Evolutionary conservation across 2,888 invertebrate genomes (phyloP).

Genomic region (Eupithecia centaureata): DNA sequence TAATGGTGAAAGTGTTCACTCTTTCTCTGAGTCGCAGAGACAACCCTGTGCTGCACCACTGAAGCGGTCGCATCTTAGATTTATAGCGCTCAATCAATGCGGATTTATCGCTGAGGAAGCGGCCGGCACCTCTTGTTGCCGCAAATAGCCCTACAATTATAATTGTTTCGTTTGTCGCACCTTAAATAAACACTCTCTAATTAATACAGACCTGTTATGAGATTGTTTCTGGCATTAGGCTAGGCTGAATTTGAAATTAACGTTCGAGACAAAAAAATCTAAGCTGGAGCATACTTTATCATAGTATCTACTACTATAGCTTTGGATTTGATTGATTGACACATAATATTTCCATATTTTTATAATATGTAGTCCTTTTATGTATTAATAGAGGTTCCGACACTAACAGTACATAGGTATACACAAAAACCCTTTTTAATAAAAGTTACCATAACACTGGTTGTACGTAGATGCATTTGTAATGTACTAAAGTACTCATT

Average conservation of each 20-base stretch:
- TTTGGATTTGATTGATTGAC: too few species aligned
- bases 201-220: conserved; percentile 40
- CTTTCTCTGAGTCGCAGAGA: conserved; percentile 16
- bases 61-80: conserved; percentile 70
- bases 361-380: too few species aligned
- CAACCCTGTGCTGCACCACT: conserved; percentile 61
- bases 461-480: too few species aligned
- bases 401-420: too few species aligned
- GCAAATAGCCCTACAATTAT: conserved; percentile 70
- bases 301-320: too few species aligned
- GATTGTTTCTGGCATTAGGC: neutral
- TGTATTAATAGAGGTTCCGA: too few species aligned
- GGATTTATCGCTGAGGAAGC: conserved; percentile 82
- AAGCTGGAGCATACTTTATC: too few species aligned
- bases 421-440: too few species aligned
- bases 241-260: neutral
- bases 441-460: too few species aligned
- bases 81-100: conserved; percentile 83
- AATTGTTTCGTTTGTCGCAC: conserved; percentile 63
- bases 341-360: too few species aligned
- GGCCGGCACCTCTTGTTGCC: conserved; percentile 70
- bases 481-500: too few species aligned
- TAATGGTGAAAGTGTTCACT: neutral
- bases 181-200: conserved; percentile 51
- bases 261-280: neutral